Evolutionary conservation across 2,888 invertebrate genomes (phyloP).

Genomic region (Watsonalla cultraria): DNA sequence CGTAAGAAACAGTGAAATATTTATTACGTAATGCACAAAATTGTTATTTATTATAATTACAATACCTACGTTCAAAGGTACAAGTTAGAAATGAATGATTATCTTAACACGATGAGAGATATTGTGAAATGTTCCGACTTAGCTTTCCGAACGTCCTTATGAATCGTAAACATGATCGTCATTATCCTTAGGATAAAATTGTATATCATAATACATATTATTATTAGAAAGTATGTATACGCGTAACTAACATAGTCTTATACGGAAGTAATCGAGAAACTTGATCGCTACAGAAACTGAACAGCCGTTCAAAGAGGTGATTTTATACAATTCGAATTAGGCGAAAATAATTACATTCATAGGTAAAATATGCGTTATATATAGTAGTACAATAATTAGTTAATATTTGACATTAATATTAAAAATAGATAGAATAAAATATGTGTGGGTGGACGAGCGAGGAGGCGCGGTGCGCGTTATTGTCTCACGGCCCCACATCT

Average conservation of each 20-base stretch:
- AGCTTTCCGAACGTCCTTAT: conserved; percentile 68
- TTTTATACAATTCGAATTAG: conserved; percentile 78
- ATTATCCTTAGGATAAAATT: conserved; percentile 78
- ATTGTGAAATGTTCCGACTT: conserved; percentile 73
- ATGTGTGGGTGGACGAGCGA: conserved; percentile 75
- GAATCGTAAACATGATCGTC: conserved; percentile 71
- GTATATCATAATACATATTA: conserved; percentile 75
- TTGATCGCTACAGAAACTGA: conserved; percentile 71
- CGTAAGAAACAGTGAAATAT: conserved; percentile 77
- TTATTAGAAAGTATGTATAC: conserved; percentile 76
- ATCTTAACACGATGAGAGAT: conserved; percentile 77
- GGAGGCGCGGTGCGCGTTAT: conserved; percentile 61
- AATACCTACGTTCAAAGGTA: conserved; percentile 77
- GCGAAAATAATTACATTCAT: conserved; percentile 77
- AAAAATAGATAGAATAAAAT: conserved; percentile 78
- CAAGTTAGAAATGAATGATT: conserved; percentile 75
- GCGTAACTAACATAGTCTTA: conserved; percentile 76
- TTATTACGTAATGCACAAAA: conserved; percentile 77
- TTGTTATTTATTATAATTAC: conserved; percentile 76
- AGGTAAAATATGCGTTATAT: conserved; percentile 75
- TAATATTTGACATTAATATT: conserved; percentile 78
- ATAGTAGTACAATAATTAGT: conserved; percentile 75
- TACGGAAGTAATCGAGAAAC: conserved; percentile 73
- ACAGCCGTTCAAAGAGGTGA: conserved; percentile 71
- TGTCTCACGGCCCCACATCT: conserved; percentile 38